Base-by-base conservation (phyloP, 2,797 vertebrate genomes). In the Buphagus erythrorhynchus region DNA sequence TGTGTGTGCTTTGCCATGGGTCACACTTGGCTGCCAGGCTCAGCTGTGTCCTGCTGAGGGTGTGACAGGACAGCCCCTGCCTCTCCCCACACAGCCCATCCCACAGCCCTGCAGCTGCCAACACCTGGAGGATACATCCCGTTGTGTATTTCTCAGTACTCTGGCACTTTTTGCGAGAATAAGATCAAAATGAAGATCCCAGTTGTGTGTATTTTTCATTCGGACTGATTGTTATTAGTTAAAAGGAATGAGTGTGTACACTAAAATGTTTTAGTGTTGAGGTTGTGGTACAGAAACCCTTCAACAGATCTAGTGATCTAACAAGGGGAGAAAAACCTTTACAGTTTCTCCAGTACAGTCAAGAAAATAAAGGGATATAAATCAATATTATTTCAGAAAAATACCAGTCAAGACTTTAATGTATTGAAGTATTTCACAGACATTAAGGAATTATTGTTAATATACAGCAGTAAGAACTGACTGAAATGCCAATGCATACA, bases 1-100 rank as follows among this genome's bases (percentile, higher is more conserved):
- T n/a, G 31, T 51, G 31, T 42, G 38, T 91, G 59, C 51, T 80
- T 86, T 62, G 20, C 31, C 31, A 11, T 2, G 11, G 31, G 42
- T 38, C 61, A 31, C 35, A 9, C 33, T 63, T 36, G 58, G 29
- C 65, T 69, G 46, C 22, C 8, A 35, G 40, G 16, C 40, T 74
- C 24, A 63, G 36, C 61, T 72, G 45, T 78, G 74, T 54, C 31
- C 29, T 78, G 31, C 2, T 1, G 13, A 58, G 69, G 13, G 1
- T 29, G 57, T 25, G 20, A 15, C 0, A 0, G 40, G 10, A 48
- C 22, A 81, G 35, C 22, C n/a, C 5, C 40, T 51, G 29, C 9
- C 58, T 78, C 11, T 55, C 26, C 16, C 11, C 12, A 12, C 13
- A 43, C 31, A 40, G 7, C 18, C 28, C n/a, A 19, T 35, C 20